phyloP scores from a whole-genome alignment of 2,797 vertebrate genomes.

The Notolepis coatsorum region DNA sequence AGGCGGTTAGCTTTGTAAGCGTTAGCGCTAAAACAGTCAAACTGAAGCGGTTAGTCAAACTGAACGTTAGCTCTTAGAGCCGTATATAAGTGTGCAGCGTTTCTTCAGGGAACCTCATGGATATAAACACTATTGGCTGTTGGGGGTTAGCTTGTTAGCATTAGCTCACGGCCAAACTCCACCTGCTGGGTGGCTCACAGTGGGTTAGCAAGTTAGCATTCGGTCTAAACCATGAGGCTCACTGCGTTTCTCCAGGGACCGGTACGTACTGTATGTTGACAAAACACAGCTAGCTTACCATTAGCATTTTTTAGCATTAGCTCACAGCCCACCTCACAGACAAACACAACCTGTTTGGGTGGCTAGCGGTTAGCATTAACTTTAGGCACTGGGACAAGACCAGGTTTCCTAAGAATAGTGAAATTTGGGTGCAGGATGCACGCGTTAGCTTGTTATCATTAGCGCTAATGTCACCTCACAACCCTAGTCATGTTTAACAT shows the following conservation, averaged over 20 bases:
- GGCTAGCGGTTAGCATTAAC: background rate
- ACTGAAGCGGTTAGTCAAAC: too few relatives aligned
- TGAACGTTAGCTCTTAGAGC: too few relatives aligned
- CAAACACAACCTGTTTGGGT: slow-evolving; percentile 11
- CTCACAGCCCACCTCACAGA: slow-evolving; percentile 11
- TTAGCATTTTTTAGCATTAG: background rate
- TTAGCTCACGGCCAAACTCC: slow-evolving; percentile 37
- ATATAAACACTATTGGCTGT: slow-evolving; percentile 96
- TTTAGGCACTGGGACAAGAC: background rate
- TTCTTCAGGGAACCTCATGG: too few relatives aligned
- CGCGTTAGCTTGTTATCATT: too few relatives aligned
- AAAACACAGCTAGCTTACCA: slow-evolving; percentile 5
- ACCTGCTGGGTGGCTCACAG: slow-evolving; percentile 34
- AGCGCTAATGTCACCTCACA: too few relatives aligned
- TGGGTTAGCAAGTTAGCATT: slow-evolving; percentile 18
- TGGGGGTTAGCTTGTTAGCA: slow-evolving; percentile 45
- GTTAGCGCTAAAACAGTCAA: too few relatives aligned
- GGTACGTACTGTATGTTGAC: too few relatives aligned
- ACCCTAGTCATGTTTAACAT: too few relatives aligned
- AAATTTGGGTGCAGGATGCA: too few relatives aligned
- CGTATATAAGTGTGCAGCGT: too few relatives aligned
- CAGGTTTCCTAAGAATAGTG: too few relatives aligned
- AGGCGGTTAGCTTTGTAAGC: too few relatives aligned
- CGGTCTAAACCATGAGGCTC: background rate
- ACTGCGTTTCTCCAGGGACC: background rate